phyloP scores from a whole-genome alignment of 2,113 vertebrate species.

The Piprites chloris region DNA sequence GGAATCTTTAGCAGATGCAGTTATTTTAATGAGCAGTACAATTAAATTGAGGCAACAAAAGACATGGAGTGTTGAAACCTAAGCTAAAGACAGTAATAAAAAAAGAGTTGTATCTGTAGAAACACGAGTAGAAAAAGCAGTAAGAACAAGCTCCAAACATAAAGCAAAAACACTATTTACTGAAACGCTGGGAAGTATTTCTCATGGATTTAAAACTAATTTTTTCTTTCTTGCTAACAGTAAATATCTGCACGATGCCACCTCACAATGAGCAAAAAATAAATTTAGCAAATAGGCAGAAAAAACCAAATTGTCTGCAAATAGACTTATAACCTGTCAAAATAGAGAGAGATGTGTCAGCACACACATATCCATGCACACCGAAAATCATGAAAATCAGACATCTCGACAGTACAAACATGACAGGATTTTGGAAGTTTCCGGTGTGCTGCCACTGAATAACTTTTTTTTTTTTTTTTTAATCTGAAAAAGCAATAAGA shows the following conservation, averaged over 20 bases:
- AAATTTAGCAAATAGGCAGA: neutral
- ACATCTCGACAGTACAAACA: neutral
- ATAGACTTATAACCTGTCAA: neutral
- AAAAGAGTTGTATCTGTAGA: neutral
- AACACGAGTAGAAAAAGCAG: neutral
- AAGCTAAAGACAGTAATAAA: neutral
- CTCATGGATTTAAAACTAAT: neutral
- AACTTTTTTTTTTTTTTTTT: neutral
- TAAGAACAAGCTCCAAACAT: neutral
- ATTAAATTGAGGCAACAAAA: neutral
- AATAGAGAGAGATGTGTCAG: neutral
- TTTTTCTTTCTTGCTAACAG: neutral
- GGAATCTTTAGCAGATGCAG: neutral
- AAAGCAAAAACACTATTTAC: neutral
- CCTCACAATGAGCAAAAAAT: neutral
- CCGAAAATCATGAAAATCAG: neutral
- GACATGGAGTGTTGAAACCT: neutral
- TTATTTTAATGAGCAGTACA: neutral
- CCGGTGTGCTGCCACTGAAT: neutral
- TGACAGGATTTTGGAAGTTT: neutral
- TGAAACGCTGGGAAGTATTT: neutral
- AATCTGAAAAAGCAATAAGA: neutral
- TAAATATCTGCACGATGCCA: neutral
- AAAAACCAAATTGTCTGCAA: neutral
- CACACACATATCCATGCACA: neutral